Conservation (phyloP, 2,888 invertebrate species). For the Brachypterus glaber region DNA sequence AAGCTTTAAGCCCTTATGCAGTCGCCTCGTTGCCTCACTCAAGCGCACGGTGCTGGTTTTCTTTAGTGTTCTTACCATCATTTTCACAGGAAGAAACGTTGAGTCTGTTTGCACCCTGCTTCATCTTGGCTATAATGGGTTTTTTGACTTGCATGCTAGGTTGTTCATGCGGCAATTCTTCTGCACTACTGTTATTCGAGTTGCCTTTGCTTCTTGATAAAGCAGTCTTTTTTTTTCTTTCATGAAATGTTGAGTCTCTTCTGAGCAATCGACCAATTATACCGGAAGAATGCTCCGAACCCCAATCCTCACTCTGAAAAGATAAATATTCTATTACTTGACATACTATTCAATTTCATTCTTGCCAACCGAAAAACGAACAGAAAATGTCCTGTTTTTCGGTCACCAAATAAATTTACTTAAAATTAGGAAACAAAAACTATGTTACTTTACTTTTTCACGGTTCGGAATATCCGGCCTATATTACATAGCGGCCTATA, state of each 20-base stretch:
- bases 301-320: constrained; percentile 57
- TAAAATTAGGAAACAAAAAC: no score
- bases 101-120: constrained; percentile 52
- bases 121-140: constrained; percentile 60
- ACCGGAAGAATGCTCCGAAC: constrained; percentile 62
- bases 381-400: no score
- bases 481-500: no score
- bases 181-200: constrained; percentile 16
- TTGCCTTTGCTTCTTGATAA: constrained; percentile 27
- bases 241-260: constrained; percentile 47
- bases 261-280: constrained; percentile 57
- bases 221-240: constrained; percentile 33
- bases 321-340: constrained; percentile 5
- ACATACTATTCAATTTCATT: no score
- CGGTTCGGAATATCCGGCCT: no score
- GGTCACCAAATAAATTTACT: no score
- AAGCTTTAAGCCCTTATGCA: no score
- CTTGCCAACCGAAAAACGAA: no score
- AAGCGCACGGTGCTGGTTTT: no score
- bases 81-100: constrained; percentile 49
- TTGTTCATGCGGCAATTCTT: constrained; percentile 23
- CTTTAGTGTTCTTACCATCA: constrained; percentile 50
- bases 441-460: no score
- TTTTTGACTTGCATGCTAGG: no score
- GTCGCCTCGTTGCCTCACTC: no score